Evolutionary conservation across 2,113 vertebrate genomes (phyloP), one percentile per base, ranked within the genome.

Genomic region (Pseudopodoces humilis): DNA sequence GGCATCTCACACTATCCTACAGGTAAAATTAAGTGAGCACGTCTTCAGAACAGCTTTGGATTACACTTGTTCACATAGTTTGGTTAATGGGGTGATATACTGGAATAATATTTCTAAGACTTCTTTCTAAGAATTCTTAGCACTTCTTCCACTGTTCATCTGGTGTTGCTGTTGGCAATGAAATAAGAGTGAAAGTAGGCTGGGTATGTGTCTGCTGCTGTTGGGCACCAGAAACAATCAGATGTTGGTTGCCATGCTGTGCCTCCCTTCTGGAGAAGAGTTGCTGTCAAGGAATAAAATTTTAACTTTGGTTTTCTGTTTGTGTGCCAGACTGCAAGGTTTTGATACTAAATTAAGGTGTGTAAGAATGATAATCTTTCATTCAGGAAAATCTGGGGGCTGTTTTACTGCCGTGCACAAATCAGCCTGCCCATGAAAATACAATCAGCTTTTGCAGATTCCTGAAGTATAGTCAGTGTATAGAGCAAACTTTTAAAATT

Each of bases 371-470:
- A 19, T 75, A 59, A 35, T 67, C 21, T 74, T 74, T 22, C 25
- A 4, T 68, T 68, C 33, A 39, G 12, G 28, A 39, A 75, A 31
- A 8, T 27, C 49, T 49, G 39, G 30, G 7, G 1, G 24, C 0
- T 71, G 6, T 59, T 75, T 88, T 43, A 9, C 10, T 76, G 16
- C 24, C 12, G 10, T 2, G 1, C 21, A 14, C 27, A 68, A 17
- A n/a, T 64, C 5, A 1, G 18, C 64, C 28, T 68, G n/a, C 35
- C 13, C 3, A 2, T 46, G 37, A 25, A 67, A 72, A 20, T 60
- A 7, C 5, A 11, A 4, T 39, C 2, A 2, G 7, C 10, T 12
- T 6, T n/a, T 1, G 1, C 0, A 1, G 27, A n/a, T 69, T 72
- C 46, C 37, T 62, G 14, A 65, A 53, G 24, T 15, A 10, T 20